Base-by-base conservation (phyloP, 2,888 invertebrate species). In the Zaprionus obscuricornis region DNA sequence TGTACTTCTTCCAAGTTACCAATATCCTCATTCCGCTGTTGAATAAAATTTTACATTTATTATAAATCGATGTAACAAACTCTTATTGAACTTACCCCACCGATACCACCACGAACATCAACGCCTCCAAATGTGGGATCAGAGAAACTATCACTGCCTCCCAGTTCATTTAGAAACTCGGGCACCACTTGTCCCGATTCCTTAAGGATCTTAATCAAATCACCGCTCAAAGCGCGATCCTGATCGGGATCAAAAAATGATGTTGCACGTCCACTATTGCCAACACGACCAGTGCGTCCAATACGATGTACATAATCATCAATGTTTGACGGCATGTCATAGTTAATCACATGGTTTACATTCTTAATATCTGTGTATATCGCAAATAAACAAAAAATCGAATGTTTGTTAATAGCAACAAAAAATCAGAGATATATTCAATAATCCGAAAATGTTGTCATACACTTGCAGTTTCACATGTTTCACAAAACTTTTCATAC, bases 301-400 rank as follows among this genome's bases (percentile, higher is more conserved):
- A 98, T 97, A 54, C 98, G 92, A 90, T 98, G 98, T 0, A 98
- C 97, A 79, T 98, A 98, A 77, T 98, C 98, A 72, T 98, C 98
- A 66, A 98, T 95, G 64, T 93, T 93, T 56, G 94, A 93, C 0
- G 98, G 98, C 84, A 98, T 92, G 88, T 98, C 98, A 85, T 93
- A 98, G 89, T 98, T 98, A 10, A 98, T 93, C 0, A 98, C 98
- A 76, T 97, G 96, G 2, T 94, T 93, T 0, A 97, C 95, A 50
- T 95, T 95, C 69, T 94, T 94, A 20, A 98, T 97, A 88, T 98
- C 97, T 94, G 88, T 16, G 86, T 37, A 56, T n/a, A n/a, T n/a
- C n/a, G 34, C 7, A 24, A 47, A 11, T 1, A 1, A 43, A 24
- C 2, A 33, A 43, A 2, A 31, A 17, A 6, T n/a, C 11, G 4